These are phyloP conservation scores for Ictalurus punctatus DNA, from an alignment of 2,113 vertebrate genomes.

Conservation along the genomic window DNA sequence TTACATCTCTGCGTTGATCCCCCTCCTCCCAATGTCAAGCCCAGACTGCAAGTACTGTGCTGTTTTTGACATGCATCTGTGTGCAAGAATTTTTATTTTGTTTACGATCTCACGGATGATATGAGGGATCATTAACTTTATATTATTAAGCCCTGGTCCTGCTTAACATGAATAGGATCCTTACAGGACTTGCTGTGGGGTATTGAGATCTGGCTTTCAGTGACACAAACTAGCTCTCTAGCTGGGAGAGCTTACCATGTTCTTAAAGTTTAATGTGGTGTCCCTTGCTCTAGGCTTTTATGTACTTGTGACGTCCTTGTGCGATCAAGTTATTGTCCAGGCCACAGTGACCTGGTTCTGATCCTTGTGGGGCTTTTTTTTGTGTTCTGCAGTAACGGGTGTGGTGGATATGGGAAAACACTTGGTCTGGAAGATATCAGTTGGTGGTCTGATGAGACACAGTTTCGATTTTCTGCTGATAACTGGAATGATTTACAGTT, in stretches of 20 bases:
- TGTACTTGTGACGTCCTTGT: not conserved
- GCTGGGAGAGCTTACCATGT: not conserved
- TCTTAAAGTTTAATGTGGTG: slow-evolving; percentile 4
- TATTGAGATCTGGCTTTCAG: slow-evolving; percentile 31
- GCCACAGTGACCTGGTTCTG: not conserved
- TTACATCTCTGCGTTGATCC: slow-evolving; percentile 17
- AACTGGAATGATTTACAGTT: not conserved
- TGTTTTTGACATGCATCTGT: not conserved
- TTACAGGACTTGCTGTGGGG: slow-evolving; percentile 60
- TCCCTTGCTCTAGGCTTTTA: not conserved
- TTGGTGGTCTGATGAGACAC: not conserved
- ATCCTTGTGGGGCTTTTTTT: not conserved
- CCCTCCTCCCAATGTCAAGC: not conserved
- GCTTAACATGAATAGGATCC: slow-evolving; percentile 53
- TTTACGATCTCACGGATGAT: not conserved
- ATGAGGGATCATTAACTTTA: not conserved
- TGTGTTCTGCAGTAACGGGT: not conserved
- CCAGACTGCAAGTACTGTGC: not conserved
- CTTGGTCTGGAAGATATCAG: not conserved
- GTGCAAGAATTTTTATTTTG: not conserved
- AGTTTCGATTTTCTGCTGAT: slow-evolving; percentile 15
- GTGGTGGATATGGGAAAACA: slow-evolving; percentile 12
- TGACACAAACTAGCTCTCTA: not conserved
- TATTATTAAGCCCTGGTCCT: slow-evolving; percentile 2
- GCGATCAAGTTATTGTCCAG: not conserved